A percentile compares a stretch with the other conserved stretches of the same genome.
Evolutionary conservation across 2,797 vertebrate species (phyloP).

Genomic region (Sebastes itinus): DNA sequence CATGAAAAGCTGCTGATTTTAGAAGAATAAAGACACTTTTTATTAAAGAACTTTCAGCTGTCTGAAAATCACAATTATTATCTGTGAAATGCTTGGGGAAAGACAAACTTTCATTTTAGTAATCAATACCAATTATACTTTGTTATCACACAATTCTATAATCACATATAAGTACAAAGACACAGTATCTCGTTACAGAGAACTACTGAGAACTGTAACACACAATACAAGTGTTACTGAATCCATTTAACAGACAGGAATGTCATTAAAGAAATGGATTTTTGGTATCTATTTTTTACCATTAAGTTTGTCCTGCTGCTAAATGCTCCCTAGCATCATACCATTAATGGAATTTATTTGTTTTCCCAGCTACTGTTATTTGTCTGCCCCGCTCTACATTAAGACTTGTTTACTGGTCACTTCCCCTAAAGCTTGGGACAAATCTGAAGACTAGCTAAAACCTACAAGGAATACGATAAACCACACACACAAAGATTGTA

Average conservation of each 20-base stretch:
- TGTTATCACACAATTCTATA: background rate
- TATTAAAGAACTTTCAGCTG: background rate
- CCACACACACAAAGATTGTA: background rate
- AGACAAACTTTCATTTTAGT: background rate
- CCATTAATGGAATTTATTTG: too few relatives aligned
- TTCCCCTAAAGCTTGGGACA: background rate
- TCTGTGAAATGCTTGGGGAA: background rate
- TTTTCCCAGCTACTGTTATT: too few relatives aligned
- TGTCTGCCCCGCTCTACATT: background rate
- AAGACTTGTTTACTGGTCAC: background rate
- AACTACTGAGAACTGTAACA: background rate
- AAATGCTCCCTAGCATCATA: background rate
- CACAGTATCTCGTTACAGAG: background rate
- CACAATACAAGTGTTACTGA: background rate
- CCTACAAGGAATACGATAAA: background rate
- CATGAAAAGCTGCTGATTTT: background rate
- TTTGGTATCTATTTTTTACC: background rate
- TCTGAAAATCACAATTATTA: background rate
- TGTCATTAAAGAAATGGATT: background rate
- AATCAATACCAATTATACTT: background rate
- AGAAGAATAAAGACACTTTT: background rate
- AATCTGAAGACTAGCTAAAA: background rate
- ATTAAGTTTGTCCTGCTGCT: background rate
- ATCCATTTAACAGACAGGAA: background rate
- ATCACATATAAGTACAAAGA: background rate